Evolutionary conservation across 2,888 invertebrate species (phyloP).

Genomic region (Julus scanicus): DNA sequence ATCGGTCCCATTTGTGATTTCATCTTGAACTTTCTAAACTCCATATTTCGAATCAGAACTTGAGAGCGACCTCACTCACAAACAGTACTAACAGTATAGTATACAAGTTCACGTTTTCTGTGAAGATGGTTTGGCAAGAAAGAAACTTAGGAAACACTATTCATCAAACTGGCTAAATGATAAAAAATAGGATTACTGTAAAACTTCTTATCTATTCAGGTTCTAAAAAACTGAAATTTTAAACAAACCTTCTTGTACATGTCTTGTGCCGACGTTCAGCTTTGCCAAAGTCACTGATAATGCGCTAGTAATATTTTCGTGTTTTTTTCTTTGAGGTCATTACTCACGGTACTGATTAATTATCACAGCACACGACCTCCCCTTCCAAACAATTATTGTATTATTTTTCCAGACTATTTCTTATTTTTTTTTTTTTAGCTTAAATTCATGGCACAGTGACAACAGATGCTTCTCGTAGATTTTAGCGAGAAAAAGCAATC

Average conservation of each 20-base stretch:
- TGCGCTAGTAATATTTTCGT: not conserved
- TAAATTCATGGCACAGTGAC: not conserved
- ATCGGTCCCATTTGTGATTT: too few species aligned
- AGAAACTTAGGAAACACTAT: too few species aligned
- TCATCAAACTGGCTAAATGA: too few species aligned
- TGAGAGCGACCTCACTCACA: not conserved
- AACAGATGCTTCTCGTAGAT: not conserved
- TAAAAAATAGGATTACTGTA: not conserved
- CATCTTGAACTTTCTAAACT: too few species aligned
- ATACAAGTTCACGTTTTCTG: not conserved
- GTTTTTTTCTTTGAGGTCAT: not conserved
- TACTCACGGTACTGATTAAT: constrained; percentile 19
- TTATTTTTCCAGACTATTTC: constrained; percentile 1
- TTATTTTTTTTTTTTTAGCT: not conserved
- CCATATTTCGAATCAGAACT: not conserved
- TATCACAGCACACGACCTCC: not conserved
- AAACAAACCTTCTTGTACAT: not conserved
- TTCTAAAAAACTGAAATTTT: not conserved
- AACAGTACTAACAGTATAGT: not conserved
- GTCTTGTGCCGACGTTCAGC: not conserved
- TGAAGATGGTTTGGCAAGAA: too few species aligned
- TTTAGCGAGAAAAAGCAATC: constrained; percentile 21
- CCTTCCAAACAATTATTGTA: not conserved
- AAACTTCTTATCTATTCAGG: not conserved
- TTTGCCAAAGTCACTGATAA: not conserved